A percentile compares a stretch with the other conserved stretches of the same genome.
These are phyloP conservation scores for Cavia porcellus DNA, from an alignment of 2,113 vertebrate genomes.

Conservation along the genomic window DNA sequence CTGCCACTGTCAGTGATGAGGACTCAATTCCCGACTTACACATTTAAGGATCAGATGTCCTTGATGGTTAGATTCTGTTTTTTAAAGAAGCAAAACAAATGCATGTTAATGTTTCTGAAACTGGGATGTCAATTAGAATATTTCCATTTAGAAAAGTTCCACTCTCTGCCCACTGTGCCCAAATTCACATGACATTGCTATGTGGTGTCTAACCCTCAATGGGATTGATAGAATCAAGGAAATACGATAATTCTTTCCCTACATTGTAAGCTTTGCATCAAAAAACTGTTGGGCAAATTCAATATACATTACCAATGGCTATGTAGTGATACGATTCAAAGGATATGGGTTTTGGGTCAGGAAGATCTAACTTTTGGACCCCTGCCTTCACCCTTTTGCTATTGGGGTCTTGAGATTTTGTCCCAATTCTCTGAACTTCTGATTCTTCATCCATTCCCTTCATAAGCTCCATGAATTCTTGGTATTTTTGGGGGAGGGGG, in stretches of 20 bases:
- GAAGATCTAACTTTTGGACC: not conserved
- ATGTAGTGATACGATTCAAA: not conserved
- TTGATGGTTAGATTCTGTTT: not conserved
- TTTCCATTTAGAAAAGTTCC: conserved; percentile 21
- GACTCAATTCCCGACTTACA: not conserved
- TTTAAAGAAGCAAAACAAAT: conserved; percentile 29
- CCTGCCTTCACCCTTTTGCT: not conserved
- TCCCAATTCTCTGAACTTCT: not conserved
- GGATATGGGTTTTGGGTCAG: not conserved
- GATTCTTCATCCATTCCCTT: not conserved
- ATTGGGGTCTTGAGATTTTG: not conserved
- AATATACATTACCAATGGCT: not conserved
- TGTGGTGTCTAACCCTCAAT: not conserved
- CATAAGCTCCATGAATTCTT: not conserved
- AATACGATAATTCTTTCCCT: not conserved
- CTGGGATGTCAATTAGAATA: conserved; percentile 2
- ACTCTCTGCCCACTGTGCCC: not conserved
- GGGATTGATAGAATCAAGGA: not conserved
- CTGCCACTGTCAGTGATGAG: not conserved
- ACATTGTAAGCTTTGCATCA: conserved; percentile 25
- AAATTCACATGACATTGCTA: not conserved
- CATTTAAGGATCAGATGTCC: not conserved
- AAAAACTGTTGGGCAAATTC: not conserved
- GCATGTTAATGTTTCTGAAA: not conserved
- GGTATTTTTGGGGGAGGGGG: too few species aligned